Conservation (phyloP, 2,113 vertebrate species). For the Dromaius novaehollandiae region DNA sequence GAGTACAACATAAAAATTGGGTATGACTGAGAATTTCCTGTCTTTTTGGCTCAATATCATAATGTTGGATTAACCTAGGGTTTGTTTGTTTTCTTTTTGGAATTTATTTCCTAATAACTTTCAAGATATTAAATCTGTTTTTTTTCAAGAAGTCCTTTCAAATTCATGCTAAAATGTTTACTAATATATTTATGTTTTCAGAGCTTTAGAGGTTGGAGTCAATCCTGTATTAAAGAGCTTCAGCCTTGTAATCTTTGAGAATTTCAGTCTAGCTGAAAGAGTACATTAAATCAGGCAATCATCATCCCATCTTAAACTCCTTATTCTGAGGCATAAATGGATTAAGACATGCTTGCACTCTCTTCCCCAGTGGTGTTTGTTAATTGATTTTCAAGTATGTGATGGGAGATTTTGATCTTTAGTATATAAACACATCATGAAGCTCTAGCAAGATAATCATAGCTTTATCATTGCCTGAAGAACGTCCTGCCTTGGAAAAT, state of each 20-base stretch:
- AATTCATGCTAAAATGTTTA: background rate
- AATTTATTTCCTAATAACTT: background rate
- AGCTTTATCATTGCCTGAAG: background rate
- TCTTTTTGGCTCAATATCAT: background rate
- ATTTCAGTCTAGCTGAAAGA: background rate
- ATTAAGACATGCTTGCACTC: background rate
- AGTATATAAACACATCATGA: background rate
- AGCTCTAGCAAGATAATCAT: background rate
- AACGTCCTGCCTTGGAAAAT: background rate
- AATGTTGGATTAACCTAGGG: background rate
- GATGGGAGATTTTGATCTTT: background rate
- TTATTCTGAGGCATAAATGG: background rate
- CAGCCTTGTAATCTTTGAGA: background rate
- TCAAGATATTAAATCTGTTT: background rate
- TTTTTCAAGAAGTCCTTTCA: background rate
- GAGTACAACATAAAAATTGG: background rate
- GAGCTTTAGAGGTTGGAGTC: background rate
- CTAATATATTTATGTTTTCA: background rate
- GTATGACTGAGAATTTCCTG: background rate
- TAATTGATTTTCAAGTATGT: background rate
- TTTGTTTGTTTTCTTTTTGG: too few species aligned
- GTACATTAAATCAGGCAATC: background rate
- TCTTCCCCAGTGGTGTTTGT: background rate
- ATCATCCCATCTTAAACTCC: background rate
- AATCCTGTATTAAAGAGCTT: background rate